phyloP scores from a whole-genome alignment of 2,113 vertebrate species.

The Elgaria multicarinata region DNA sequence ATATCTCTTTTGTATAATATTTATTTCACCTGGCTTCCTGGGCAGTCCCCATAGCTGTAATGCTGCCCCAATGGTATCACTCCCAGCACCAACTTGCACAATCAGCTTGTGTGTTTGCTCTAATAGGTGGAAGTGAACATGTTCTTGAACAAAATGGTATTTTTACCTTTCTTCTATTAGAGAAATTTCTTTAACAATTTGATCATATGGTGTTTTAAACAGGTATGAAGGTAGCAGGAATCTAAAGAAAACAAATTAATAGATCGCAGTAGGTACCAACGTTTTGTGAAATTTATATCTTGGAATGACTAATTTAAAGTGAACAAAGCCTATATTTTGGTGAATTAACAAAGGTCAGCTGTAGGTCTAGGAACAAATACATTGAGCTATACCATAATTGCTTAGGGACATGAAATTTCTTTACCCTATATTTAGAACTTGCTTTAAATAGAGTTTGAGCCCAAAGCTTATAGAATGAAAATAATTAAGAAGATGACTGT shows the following conservation, averaged over 20 bases:
- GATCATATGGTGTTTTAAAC: slow-evolving; percentile 32
- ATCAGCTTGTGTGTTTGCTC: not conserved
- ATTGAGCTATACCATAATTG: slow-evolving; percentile 56
- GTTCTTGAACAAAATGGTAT: not conserved
- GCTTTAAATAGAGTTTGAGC: slow-evolving; percentile 46
- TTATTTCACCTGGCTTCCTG: not conserved
- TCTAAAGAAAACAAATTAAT: not conserved
- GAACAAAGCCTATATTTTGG: slow-evolving; percentile 44
- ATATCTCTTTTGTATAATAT: not conserved
- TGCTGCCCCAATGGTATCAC: not conserved
- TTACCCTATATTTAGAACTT: slow-evolving; percentile 49
- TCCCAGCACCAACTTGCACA: not conserved
- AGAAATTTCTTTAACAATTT: slow-evolving; percentile 4
- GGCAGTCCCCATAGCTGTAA: not conserved
- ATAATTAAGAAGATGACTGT: slow-evolving; percentile 22
- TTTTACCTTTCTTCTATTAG: not conserved
- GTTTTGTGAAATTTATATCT: slow-evolving; percentile 50
- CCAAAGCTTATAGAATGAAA: slow-evolving; percentile 40
- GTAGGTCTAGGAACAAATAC: slow-evolving; percentile 49
- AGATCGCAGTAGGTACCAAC: slow-evolving; percentile 18
- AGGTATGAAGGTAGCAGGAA: slow-evolving; percentile 24
- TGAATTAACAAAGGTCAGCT: slow-evolving; percentile 43
- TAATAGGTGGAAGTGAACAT: no score
- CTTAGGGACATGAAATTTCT: slow-evolving; percentile 61
- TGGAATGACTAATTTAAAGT: slow-evolving; percentile 55